Evolutionary conservation across 2,113 vertebrate genomes (phyloP).

Genomic region (Erythrolamprus reginae): DNA sequence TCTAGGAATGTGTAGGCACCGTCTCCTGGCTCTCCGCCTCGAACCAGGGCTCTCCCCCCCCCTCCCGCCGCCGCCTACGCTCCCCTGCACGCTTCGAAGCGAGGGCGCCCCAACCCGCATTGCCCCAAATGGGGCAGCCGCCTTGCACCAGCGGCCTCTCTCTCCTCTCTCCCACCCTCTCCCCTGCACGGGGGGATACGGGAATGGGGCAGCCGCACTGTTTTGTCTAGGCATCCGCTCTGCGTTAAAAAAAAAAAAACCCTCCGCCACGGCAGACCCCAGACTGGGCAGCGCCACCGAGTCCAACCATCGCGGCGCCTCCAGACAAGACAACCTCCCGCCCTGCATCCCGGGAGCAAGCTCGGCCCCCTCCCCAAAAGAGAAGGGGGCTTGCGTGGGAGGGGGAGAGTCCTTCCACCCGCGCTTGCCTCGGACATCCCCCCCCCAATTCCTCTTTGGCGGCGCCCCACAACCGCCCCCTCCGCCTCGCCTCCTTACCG

Average conservation of each 20-base stretch:
- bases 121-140: not conserved
- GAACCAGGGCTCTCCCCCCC: not conserved
- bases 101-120: not conserved
- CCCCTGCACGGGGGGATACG: not conserved
- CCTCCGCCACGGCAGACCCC: not conserved
- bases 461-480: no score
- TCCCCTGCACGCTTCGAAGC: not conserved
- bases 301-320: not conserved
- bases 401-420: no score
- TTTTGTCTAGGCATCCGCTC: not conserved
- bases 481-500: slow-evolving; percentile 66
- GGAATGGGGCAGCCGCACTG: not conserved
- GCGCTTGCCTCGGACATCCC: no score
- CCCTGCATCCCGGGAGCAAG: not conserved
- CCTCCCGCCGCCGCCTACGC: no score
- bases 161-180: no score
- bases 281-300: not conserved
- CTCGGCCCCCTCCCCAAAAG: not conserved
- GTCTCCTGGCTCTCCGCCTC: not conserved
- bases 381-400: not conserved
- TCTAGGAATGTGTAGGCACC: not conserved
- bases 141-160: not conserved
- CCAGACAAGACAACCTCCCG: not conserved
- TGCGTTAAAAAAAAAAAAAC: not conserved
- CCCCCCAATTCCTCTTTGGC: not conserved